Evolutionary conservation across 2,888 invertebrate species (phyloP).

Genomic region (Nomada lathburiana): DNA sequence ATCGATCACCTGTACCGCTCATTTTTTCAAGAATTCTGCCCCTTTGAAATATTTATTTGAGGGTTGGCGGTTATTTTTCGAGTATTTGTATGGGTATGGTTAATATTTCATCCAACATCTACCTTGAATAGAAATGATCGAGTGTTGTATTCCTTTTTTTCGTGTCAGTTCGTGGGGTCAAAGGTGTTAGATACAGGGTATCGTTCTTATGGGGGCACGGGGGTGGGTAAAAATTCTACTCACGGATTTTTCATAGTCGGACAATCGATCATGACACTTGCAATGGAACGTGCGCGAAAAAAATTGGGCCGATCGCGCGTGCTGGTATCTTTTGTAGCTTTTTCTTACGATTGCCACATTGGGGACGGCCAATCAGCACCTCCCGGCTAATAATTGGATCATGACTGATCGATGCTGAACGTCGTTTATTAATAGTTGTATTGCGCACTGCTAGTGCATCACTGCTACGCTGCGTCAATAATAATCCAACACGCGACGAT

Average conservation of each 20-base stretch:
- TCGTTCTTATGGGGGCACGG: background rate
- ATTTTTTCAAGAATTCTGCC: background rate
- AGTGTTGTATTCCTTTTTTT: conserved; percentile 1
- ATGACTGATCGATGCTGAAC: conserved; percentile 67
- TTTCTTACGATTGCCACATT: conserved; percentile 69
- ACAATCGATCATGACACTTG: conserved; percentile 45
- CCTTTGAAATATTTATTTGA: conserved; percentile 6
- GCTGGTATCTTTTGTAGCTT: conserved; percentile 73
- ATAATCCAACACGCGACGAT: conserved; percentile 23
- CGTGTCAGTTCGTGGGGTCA: background rate
- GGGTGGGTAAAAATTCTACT: conserved; percentile 20
- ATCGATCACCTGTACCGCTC: conserved; percentile 2
- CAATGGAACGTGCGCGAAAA: conserved; percentile 58
- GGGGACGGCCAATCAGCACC: conserved; percentile 78
- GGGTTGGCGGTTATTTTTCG: conserved; percentile 6
- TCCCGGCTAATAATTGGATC: conserved; percentile 77
- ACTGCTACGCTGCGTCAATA: conserved; percentile 27
- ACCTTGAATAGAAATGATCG: conserved; percentile 51
- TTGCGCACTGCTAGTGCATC: conserved; percentile 48
- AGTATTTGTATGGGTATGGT: conserved; percentile 28
- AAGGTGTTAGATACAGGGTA: conserved; percentile 15
- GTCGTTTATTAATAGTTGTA: conserved; percentile 76
- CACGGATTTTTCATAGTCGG: conserved; percentile 44
- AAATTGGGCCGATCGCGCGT: conserved; percentile 66
- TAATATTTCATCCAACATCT: conserved; percentile 41